A percentile compares a stretch with the other conserved stretches of the same genome.
These are phyloP conservation scores for Dinomys branickii DNA, from an alignment of 2,113 vertebrate genomes.

Conservation along the genomic window DNA sequence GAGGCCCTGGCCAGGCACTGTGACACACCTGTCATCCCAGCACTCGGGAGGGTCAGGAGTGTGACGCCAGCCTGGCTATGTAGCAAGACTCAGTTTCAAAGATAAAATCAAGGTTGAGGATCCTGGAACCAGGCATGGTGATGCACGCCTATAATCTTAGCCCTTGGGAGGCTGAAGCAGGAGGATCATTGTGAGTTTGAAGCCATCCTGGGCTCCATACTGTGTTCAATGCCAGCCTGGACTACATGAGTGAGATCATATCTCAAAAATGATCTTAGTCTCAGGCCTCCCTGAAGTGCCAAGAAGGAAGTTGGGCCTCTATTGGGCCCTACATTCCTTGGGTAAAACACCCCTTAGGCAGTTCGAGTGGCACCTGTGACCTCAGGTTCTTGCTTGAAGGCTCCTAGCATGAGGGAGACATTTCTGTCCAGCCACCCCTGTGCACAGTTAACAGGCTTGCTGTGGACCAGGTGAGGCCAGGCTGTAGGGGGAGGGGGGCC, in stretches of 20 bases:
- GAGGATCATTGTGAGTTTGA: neutral
- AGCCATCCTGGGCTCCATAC: neutral
- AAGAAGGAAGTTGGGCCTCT: conserved; percentile 5
- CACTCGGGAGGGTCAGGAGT: neutral
- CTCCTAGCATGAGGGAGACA: conserved; percentile 90
- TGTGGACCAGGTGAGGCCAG: neutral
- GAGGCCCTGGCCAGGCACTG: neutral
- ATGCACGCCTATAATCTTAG: neutral
- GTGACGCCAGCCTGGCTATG: neutral
- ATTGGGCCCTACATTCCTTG: neutral
- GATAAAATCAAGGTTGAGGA: neutral
- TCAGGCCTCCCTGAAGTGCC: neutral
- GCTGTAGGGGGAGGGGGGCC: neutral
- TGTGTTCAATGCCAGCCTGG: neutral
- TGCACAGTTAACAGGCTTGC: conserved; percentile 83
- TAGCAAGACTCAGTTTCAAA: neutral
- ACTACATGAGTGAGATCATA: neutral
- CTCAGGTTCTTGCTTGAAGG: conserved; percentile 68
- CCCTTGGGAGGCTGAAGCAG: neutral
- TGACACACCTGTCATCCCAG: neutral
- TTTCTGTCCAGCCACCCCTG: conserved; percentile 80
- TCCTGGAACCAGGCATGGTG: neutral
- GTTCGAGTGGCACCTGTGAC: neutral
- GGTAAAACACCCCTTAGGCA: neutral
- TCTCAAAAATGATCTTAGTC: neutral